phyloP scores from a whole-genome alignment of 1,140 invertebrate species.

The Leptopilina clavipes region DNA sequence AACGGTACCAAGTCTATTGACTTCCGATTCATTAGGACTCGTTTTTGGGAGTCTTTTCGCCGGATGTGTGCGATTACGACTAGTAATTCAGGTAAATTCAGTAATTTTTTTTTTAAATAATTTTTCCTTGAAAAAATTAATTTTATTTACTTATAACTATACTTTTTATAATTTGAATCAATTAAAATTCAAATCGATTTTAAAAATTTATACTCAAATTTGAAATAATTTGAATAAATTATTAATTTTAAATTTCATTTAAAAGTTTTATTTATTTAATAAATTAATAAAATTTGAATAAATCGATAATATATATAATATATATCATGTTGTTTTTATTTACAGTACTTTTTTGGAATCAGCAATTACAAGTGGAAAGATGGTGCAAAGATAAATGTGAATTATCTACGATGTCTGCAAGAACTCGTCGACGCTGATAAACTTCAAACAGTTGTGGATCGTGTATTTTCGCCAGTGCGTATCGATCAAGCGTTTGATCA shows the following conservation, averaged over 20 bases:
- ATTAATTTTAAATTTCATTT: too few relatives aligned
- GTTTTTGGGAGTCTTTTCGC: conserved; percentile 73
- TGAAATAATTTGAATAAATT: too few relatives aligned
- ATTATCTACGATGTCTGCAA: conserved; percentile 74
- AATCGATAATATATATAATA: too few relatives aligned
- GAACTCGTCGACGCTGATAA: conserved; percentile 76
- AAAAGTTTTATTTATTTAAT: too few relatives aligned
- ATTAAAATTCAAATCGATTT: too few relatives aligned
- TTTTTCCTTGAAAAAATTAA: too few relatives aligned
- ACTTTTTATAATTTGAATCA: too few relatives aligned
- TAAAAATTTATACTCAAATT: too few relatives aligned
- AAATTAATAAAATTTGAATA: too few relatives aligned
- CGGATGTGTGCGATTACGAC: conserved; percentile 70
- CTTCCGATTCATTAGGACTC: conserved; percentile 77
- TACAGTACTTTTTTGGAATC: conserved; percentile 70
- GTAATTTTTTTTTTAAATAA: background rate
- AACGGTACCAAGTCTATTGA: conserved; percentile 72
- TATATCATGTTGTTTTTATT: conserved; percentile 38
- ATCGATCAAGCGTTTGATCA: conserved; percentile 82
- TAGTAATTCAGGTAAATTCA: conserved; percentile 69
- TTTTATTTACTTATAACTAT: too few relatives aligned
- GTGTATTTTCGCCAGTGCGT: conserved; percentile 81
- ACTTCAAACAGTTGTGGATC: conserved; percentile 78
- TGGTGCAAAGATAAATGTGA: conserved; percentile 71
- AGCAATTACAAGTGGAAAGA: conserved; percentile 69